Conservation (phyloP, 2,888 invertebrate species). For the Andrena chrysosceles region DNA sequence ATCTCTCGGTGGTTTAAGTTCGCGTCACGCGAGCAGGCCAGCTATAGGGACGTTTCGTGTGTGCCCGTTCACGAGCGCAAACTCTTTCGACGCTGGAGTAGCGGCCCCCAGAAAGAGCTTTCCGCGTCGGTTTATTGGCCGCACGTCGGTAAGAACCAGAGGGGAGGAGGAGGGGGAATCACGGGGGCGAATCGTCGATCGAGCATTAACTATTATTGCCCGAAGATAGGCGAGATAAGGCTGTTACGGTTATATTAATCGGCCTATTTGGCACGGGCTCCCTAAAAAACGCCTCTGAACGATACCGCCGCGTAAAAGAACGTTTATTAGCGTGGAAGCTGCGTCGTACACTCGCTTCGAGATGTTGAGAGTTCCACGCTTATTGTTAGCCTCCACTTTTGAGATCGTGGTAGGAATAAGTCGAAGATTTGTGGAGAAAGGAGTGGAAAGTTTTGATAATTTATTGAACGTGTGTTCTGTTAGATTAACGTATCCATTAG, state of each 20-base stretch:
- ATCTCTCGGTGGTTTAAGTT: conserved; percentile 52
- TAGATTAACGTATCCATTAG: no score
- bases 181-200: conserved; percentile 50
- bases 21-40: conserved; percentile 49
- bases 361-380: background rate
- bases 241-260: conserved; percentile 60
- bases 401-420: no score
- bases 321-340: conserved; percentile 28
- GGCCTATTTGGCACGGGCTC: conserved; percentile 55
- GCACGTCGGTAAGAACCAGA: conserved; percentile 22
- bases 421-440: no score
- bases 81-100: background rate
- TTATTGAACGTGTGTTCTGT: no score
- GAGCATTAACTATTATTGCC: conserved; percentile 58
- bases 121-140: conserved; percentile 53
- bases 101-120: conserved; percentile 47
- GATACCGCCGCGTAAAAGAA: conserved; percentile 15
- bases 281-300: conserved; percentile 33
- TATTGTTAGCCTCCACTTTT: no score
- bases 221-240: conserved; percentile 56
- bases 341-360: background rate
- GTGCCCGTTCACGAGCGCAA: conserved; percentile 16
- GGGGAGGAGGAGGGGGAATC: conserved; percentile 33
- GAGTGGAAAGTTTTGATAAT: no score
- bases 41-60: conserved; percentile 38